phyloP scores from a whole-genome alignment of 2,888 invertebrate genomes.

The Phyllotreta cruciferae region DNA sequence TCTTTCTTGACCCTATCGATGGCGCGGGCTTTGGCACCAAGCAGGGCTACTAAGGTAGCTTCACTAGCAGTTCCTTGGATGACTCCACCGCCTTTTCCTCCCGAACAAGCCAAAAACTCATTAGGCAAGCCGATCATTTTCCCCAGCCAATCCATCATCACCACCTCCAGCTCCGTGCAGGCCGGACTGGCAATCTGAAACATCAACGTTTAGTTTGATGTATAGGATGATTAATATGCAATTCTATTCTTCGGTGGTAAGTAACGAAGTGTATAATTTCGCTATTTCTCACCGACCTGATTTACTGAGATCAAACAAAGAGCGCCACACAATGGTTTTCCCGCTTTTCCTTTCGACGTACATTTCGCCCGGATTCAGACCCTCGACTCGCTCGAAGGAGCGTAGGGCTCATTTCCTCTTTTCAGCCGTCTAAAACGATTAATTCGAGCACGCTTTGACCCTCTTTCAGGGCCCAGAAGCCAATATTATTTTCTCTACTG shows the following conservation, averaged over 20 bases:
- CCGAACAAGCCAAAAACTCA: slow-evolving; percentile 80
- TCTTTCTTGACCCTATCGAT: slow-evolving; percentile 72
- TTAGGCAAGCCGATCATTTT: slow-evolving; percentile 89
- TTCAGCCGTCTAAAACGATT: slow-evolving; percentile 31
- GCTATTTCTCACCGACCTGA: not conserved
- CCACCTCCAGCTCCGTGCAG: slow-evolving; percentile 93
- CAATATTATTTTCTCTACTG: too few species aligned
- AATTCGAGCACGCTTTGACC: slow-evolving; percentile 31
- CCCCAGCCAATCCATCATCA: slow-evolving; percentile 95
- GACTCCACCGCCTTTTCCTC: slow-evolving; percentile 85
- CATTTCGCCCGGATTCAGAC: not conserved
- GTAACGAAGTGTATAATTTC: slow-evolving; percentile 4
- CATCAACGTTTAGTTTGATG: slow-evolving; percentile 10
- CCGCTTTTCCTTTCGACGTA: not conserved
- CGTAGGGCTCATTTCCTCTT: slow-evolving; percentile 36
- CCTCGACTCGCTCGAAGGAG: not conserved
- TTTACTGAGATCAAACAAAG: not conserved
- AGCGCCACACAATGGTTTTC: not conserved
- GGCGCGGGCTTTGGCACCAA: slow-evolving; percentile 85
- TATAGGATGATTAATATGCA: too few species aligned
- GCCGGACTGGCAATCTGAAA: slow-evolving; percentile 90
- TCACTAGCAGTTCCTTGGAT: slow-evolving; percentile 96
- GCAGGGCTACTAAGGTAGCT: slow-evolving; percentile 87
- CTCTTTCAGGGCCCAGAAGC: not conserved
- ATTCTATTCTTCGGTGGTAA: not conserved